Percentiles rank a stretch among this genome's conserved stretches.
Evolutionary conservation across 2,797 vertebrate species (phyloP).

Genomic region (Phalloptychus januarius): DNA sequence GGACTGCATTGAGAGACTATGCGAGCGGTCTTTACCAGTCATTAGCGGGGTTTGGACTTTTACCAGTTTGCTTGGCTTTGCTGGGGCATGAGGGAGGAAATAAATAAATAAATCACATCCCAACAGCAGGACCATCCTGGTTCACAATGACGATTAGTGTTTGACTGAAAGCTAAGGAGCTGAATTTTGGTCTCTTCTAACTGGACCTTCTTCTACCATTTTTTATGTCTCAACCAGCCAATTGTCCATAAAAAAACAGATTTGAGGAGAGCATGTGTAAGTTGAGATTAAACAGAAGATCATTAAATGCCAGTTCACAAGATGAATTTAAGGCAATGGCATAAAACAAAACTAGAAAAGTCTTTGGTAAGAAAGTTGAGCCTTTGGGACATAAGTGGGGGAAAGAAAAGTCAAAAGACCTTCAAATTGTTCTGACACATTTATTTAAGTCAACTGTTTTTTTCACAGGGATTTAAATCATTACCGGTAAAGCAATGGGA

Average conservation of each 20-base stretch:
- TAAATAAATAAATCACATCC: too few relatives aligned
- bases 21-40: neutral
- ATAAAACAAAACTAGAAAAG: neutral
- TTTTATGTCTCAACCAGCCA: neutral
- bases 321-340: neutral
- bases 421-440: constrained; percentile 70
- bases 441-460: constrained; percentile 80
- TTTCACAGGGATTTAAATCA: constrained; percentile 67
- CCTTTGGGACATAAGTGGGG: too few relatives aligned
- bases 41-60: neutral
- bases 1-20: neutral
- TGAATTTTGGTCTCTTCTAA: neutral
- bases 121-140: neutral
- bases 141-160: neutral
- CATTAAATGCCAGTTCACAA: neutral
- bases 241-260: neutral
- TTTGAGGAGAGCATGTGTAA: neutral
- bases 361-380: neutral
- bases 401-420: constrained; percentile 10
- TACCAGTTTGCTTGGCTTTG: neutral
- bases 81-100: too few relatives aligned
- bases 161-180: neutral
- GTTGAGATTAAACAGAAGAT: neutral
- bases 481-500: constrained; percentile 68
- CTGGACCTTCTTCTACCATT: neutral